These are phyloP conservation scores for Rotaria macrura DNA, from an alignment of 2,888 invertebrate genomes.

Conservation along the genomic window DNA sequence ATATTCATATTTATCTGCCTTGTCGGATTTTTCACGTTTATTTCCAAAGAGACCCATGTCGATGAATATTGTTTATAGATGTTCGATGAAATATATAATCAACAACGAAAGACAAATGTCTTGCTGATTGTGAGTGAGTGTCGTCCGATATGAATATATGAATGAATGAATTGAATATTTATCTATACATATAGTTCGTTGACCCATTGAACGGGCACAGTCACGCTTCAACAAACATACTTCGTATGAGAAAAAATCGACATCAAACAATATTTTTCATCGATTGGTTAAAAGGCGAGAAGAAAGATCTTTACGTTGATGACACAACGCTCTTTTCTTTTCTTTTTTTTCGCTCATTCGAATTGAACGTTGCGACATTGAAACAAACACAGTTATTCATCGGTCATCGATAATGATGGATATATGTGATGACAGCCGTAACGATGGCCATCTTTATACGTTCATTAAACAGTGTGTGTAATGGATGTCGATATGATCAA, in stretches of 20 bases:
- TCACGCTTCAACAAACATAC: background rate
- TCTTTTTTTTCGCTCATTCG: background rate
- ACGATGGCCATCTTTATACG: background rate
- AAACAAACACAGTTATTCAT: background rate
- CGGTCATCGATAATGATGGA: conserved; percentile 8
- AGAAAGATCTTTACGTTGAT: background rate
- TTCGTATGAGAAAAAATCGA: background rate
- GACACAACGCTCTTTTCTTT: background rate
- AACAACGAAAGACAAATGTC: background rate
- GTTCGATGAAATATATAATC: background rate
- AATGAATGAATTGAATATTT: background rate
- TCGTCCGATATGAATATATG: background rate
- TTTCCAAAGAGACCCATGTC: conserved; percentile 16
- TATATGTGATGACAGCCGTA: conserved; percentile 12
- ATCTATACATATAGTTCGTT: conserved; percentile 7
- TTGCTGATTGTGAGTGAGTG: background rate
- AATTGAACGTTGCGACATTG: background rate
- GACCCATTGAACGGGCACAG: conserved; percentile 8
- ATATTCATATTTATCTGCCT: conserved; percentile 9
- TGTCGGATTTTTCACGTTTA: conserved; percentile 15
- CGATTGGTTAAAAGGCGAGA: conserved; percentile 12
- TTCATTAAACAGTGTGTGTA: background rate
- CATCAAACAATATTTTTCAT: background rate
- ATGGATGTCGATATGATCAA: conserved; percentile 7
- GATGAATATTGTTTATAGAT: background rate